These are phyloP conservation scores for Bettongia penicillata DNA, from an alignment of 2,113 vertebrate genomes.

Conservation along the genomic window DNA sequence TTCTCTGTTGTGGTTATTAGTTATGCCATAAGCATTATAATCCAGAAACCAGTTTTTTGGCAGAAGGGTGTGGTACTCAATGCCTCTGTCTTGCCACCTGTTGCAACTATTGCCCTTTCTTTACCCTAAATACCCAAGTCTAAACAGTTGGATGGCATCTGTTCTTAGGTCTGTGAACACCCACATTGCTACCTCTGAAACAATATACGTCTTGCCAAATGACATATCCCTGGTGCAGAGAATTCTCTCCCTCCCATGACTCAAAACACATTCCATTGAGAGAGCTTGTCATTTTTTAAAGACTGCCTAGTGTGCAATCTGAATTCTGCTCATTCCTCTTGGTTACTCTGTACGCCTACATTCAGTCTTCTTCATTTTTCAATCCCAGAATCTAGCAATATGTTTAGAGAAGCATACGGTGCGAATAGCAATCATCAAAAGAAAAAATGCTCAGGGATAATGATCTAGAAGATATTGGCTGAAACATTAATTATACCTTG, in stretches of 20 bases:
- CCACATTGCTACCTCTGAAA: neutral
- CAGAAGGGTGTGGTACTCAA: neutral
- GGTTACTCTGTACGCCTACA: neutral
- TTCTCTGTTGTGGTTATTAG: constrained; percentile 47
- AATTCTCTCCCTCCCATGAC: constrained; percentile 37
- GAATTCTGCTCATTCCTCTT: neutral
- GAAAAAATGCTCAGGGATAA: neutral
- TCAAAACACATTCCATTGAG: constrained; percentile 29
- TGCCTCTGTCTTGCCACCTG: constrained; percentile 57
- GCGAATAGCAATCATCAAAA: neutral
- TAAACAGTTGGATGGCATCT: constrained; percentile 61
- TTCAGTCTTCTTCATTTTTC: neutral
- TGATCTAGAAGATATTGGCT: neutral
- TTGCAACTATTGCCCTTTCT: neutral
- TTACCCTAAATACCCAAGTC: neutral
- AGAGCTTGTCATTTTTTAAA: constrained; percentile 43
- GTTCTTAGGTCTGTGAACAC: constrained; percentile 33
- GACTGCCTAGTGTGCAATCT: constrained; percentile 32
- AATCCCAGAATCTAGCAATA: neutral
- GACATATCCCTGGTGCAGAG: constrained; percentile 62
- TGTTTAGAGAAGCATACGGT: neutral
- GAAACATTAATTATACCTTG: neutral
- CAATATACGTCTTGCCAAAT: constrained; percentile 32
- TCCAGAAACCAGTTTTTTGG: neutral
- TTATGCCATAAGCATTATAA: neutral